phyloP scores from a whole-genome alignment of 2,797 vertebrate genomes.

The Channa striata region DNA sequence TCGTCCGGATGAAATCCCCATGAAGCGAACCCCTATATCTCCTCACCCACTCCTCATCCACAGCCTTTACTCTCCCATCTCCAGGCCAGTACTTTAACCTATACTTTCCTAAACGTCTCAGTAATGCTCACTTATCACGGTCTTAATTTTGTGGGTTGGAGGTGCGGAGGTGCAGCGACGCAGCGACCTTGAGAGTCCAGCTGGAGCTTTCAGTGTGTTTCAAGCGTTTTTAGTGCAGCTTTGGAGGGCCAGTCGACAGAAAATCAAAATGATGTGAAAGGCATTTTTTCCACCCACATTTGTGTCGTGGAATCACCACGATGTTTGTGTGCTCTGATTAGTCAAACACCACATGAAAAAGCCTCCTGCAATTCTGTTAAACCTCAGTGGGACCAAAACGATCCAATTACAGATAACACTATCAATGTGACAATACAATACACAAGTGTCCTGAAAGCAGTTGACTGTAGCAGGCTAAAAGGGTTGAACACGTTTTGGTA shows the following conservation, averaged over 20 bases:
- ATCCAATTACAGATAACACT: slow-evolving; percentile 48
- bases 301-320: slow-evolving; percentile 10
- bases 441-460: not conserved
- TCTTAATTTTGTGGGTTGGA: slow-evolving; percentile 53
- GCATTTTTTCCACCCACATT: not conserved
- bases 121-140: slow-evolving; percentile 50
- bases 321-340: slow-evolving; percentile 17
- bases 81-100: slow-evolving; percentile 61
- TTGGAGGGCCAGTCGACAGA: slow-evolving; percentile 1
- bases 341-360: slow-evolving; percentile 25
- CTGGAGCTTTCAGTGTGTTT: not conserved
- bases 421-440: slow-evolving; percentile 14
- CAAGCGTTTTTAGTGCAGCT: not conserved
- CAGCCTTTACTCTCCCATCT: slow-evolving; percentile 28
- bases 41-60: slow-evolving; percentile 35
- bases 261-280: slow-evolving; percentile 25
- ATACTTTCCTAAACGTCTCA: slow-evolving; percentile 32
- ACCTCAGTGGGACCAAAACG: slow-evolving; percentile 26
- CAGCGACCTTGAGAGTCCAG: slow-evolving; percentile 50
- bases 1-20: slow-evolving; percentile 75
- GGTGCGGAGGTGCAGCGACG: slow-evolving; percentile 38
- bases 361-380: slow-evolving; percentile 26
- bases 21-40: slow-evolving; percentile 55
- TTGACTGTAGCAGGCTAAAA: not conserved
- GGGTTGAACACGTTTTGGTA: not conserved